These are phyloP conservation scores for Euura saliciscinereae DNA, from an alignment of 1,140 invertebrate genomes.

Conservation along the genomic window DNA sequence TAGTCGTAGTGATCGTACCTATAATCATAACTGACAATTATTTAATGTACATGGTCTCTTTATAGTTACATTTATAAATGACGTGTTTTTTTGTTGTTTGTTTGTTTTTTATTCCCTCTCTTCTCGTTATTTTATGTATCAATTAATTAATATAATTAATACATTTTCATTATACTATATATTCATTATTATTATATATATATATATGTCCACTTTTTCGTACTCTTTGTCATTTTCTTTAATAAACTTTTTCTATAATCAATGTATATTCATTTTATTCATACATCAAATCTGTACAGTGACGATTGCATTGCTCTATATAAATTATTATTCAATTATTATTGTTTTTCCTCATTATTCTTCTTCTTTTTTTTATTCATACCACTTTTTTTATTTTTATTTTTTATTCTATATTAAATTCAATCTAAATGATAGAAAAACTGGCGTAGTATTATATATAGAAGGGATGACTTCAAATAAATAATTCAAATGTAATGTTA, in stretches of 20 bases:
- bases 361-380: too few relatives aligned
- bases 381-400: too few relatives aligned
- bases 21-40: constrained; percentile 2
- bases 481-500: not conserved
- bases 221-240: not conserved
- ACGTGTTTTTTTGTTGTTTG: too few relatives aligned
- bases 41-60: not conserved
- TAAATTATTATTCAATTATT: not conserved
- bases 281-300: constrained; percentile 7
- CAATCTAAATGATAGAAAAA: not conserved
- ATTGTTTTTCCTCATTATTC: not conserved
- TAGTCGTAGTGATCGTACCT: not conserved
- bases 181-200: too few relatives aligned
- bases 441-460: not conserved
- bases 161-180: constrained; percentile 1
- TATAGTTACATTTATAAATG: too few relatives aligned
- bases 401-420: too few relatives aligned
- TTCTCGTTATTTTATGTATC: not conserved
- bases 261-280: not conserved
- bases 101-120: too few relatives aligned
- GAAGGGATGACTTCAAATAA: not conserved
- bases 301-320: constrained; percentile 7
- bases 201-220: not conserved
- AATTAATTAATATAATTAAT: not conserved
- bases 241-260: not conserved